Conservation (phyloP, 2,888 invertebrate species). For the Lordiphosa andalusiaca region DNA sequence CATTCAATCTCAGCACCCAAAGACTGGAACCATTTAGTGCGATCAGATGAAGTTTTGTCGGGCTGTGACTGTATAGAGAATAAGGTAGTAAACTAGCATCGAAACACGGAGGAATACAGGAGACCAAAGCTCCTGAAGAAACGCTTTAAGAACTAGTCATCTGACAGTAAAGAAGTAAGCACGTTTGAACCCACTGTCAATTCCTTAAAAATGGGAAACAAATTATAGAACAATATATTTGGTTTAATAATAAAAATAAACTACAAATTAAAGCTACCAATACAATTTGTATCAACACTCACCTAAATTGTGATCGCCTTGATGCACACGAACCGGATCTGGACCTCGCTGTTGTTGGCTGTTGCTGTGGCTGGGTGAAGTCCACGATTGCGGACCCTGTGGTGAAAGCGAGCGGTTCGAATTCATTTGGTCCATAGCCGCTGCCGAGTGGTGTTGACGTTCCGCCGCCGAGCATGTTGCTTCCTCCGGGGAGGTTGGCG, state of each 20-base stretch:
- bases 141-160: too few relatives aligned
- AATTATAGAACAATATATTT: neutral
- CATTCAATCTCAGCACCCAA: too few relatives aligned
- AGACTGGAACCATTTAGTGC: too few relatives aligned
- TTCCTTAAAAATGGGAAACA: neutral
- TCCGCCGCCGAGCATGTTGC: constrained; percentile 74
- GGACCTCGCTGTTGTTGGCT: constrained; percentile 77
- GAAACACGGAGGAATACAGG: too few relatives aligned
- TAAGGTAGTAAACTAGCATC: too few relatives aligned
- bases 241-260: neutral
- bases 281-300: constrained; percentile 29
- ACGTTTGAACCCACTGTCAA: neutral
- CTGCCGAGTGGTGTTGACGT: constrained; percentile 79
- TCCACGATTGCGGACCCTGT: constrained; percentile 80
- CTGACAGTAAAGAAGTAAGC: too few relatives aligned
- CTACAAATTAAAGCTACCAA: neutral
- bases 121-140: too few relatives aligned
- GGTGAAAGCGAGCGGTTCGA: constrained; percentile 81
- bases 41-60: too few relatives aligned
- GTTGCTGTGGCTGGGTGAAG: constrained; percentile 78
- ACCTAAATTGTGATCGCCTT: constrained; percentile 81
- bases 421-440: constrained; percentile 80
- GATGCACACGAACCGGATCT: constrained; percentile 81
- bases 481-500: constrained; percentile 78
- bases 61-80: too few relatives aligned